These are phyloP conservation scores for Labia minor DNA, from an alignment of 2,888 invertebrate genomes.

Conservation along the genomic window DNA sequence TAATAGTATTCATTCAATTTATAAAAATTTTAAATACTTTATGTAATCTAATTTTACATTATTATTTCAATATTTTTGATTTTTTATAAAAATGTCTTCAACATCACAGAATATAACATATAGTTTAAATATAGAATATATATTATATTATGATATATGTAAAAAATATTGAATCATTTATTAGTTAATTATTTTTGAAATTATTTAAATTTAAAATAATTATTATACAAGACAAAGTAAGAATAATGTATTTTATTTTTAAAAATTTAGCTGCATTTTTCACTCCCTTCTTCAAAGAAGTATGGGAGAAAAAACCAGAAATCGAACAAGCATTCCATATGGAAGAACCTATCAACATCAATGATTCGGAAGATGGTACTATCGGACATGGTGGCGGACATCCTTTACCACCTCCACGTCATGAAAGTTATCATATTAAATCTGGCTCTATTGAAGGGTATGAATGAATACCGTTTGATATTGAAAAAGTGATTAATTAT, in stretches of 20 bases:
- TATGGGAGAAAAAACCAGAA: slow-evolving; percentile 91
- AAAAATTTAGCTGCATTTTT: slow-evolving; percentile 71
- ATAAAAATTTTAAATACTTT: too few species aligned
- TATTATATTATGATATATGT: too few species aligned
- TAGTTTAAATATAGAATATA: too few species aligned
- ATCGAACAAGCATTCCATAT: slow-evolving; percentile 86
- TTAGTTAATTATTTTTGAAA: too few species aligned
- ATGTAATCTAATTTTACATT: too few species aligned
- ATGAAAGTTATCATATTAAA: slow-evolving; percentile 68
- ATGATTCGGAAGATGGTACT: slow-evolving; percentile 59
- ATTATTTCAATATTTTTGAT: too few species aligned
- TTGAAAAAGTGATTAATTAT: slow-evolving; percentile 8
- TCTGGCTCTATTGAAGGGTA: slow-evolving; percentile 31
- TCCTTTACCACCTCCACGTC: slow-evolving; percentile 57
- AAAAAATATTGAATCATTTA: too few species aligned
- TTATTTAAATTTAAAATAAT: slow-evolving; percentile 14
- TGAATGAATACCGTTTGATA: slow-evolving; percentile 20
- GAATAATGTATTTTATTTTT: slow-evolving; percentile 20
- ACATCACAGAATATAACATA: too few species aligned
- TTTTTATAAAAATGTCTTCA: too few species aligned
- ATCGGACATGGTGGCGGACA: slow-evolving; percentile 49
- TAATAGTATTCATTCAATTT: too few species aligned
- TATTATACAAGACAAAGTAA: neutral
- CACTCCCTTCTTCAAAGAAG: slow-evolving; percentile 91
- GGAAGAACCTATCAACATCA: slow-evolving; percentile 55